These are phyloP conservation scores for Catharus minimus DNA, from an alignment of 2,113 vertebrate species.

Conservation along the genomic window DNA sequence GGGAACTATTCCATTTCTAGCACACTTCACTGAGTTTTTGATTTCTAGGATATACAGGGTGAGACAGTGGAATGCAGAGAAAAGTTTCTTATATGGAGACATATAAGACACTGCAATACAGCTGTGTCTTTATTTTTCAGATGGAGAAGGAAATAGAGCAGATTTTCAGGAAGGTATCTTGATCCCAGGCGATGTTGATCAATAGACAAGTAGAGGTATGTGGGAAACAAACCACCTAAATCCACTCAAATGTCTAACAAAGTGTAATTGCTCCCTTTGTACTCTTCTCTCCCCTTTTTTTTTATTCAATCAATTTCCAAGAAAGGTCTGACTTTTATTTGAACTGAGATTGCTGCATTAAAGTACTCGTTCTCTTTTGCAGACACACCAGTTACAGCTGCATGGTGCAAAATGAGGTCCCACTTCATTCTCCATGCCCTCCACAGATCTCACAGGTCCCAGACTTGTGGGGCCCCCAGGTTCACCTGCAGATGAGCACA, in stretches of 20 bases:
- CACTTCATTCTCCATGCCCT: background rate
- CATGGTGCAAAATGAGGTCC: background rate
- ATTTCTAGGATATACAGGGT: background rate
- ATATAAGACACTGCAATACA: background rate
- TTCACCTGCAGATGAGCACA: background rate
- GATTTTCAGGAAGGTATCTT: background rate
- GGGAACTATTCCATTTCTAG: constrained; percentile 12
- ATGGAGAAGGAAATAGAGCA: constrained; percentile 3
- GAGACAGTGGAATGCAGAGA: constrained; percentile 9
- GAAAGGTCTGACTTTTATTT: background rate
- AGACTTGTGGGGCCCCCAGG: fast-evolving
- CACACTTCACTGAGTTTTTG: constrained; percentile 9
- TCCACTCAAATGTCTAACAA: background rate
- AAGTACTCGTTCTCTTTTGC: background rate
- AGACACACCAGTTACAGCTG: background rate
- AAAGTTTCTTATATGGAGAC: constrained; percentile 7
- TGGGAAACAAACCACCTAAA: background rate
- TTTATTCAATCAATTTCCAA: background rate
- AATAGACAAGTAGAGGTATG: background rate
- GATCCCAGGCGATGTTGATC: background rate
- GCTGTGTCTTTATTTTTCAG: constrained; percentile 4
- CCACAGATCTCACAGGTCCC: background rate
- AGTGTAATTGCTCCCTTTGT: background rate
- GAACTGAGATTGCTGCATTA: background rate
- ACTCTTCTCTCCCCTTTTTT: background rate